These are phyloP conservation scores for Taenaris catops DNA, from an alignment of 2,888 invertebrate genomes.

Conservation along the genomic window DNA sequence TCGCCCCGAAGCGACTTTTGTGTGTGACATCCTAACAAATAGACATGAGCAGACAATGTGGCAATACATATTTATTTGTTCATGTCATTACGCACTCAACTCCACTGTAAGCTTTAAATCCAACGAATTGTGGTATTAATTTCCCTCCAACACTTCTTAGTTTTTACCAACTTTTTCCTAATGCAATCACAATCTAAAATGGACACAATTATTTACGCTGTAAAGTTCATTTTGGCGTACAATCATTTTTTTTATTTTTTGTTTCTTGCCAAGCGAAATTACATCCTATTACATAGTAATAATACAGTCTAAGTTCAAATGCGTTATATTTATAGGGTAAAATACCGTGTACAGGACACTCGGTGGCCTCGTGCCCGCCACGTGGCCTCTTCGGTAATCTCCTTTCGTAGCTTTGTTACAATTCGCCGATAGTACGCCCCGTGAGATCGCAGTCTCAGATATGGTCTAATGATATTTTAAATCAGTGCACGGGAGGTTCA, in stretches of 20 bases:
- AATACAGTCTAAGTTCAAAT: slow-evolving; percentile 18
- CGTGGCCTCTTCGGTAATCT: slow-evolving; percentile 73
- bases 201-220: slow-evolving; percentile 22
- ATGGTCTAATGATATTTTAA: slow-evolving; percentile 76
- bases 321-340: slow-evolving; percentile 41
- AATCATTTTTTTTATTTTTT: slow-evolving; percentile 26
- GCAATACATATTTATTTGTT: slow-evolving; percentile 63
- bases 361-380: slow-evolving; percentile 66
- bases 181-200: slow-evolving; percentile 25
- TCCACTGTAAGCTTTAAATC: slow-evolving; percentile 73
- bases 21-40: slow-evolving; percentile 50
- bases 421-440: slow-evolving; percentile 65
- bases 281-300: slow-evolving; percentile 5
- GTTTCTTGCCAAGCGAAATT: slow-evolving; percentile 10
- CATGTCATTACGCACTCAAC: slow-evolving; percentile 68
- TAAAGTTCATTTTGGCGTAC: slow-evolving; percentile 35
- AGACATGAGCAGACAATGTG: slow-evolving; percentile 41
- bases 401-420: slow-evolving; percentile 76
- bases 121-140: slow-evolving; percentile 77
- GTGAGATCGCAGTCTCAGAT: slow-evolving; percentile 65
- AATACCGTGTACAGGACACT: slow-evolving; percentile 53
- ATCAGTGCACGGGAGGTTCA: slow-evolving; percentile 51
- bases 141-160: slow-evolving; percentile 75
- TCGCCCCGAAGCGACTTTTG: slow-evolving; percentile 44
- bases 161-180: slow-evolving; percentile 50